Base-by-base conservation (phyloP, 2,113 vertebrate genomes). In the Malurus cyaneus region DNA sequence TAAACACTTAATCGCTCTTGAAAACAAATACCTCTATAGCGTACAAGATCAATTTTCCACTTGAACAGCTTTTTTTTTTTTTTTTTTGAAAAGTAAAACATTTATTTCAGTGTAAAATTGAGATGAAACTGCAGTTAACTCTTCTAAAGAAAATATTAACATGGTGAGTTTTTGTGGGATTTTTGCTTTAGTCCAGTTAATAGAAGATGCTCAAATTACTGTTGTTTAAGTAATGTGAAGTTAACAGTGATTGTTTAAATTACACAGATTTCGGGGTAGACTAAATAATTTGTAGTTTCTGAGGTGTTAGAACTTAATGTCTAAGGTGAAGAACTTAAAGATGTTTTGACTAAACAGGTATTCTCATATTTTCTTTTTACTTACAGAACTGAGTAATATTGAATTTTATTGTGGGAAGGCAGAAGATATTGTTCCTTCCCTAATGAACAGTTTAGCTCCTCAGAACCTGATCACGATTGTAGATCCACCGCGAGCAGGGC, bases 321-420 rank as follows among this genome's bases (percentile, higher is more conserved):
- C 24, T 15, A 44, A 2, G 18, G 29, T n/a, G 46, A 14, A 9
- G 12, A 54, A 52, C 21, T 26, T 19, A 46, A 77, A 79, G 24
- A 26, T 77, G 32, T 42, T 91, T 76, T 77, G 26, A 61, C 23
- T 41, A 16, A 8, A 0, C 11, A 67, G 49, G 8, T 41, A 26
- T 34, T 57, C 57, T 7, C 2, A 2, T 39, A 39, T 72, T 42
- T 44, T n/a, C 2, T 4, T 23, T 67, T 64, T 49, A 36, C 31
- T 47, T 53, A n/a, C 57, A 99, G 99, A 98, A 25, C 93, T 99
- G 46, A 98, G 4, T 76, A 99, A 99, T 8, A 89, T 98, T 2
- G 99, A 99, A 94, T 99, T 99, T 96, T 98, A 99, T 69, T 99
- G 99, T 25, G 99, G 99, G 53, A 99, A 98, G 91, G 99, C 99